phyloP scores from a whole-genome alignment of 2,113 vertebrate species.

The Sitta europaea region DNA sequence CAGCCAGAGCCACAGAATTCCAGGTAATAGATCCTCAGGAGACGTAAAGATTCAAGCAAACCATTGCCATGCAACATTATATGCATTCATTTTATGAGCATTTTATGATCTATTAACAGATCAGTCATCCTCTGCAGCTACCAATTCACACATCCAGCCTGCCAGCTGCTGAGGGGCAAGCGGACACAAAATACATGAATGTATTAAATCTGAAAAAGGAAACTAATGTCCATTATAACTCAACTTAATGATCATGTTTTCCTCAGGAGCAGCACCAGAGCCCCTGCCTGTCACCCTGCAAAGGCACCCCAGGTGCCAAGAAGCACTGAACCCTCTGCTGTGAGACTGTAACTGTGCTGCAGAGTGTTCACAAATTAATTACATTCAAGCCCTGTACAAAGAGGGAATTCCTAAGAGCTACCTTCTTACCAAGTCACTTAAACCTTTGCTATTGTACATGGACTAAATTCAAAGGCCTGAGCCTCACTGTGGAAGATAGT shows the following conservation, averaged over 20 bases:
- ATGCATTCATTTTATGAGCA: constrained; percentile 14
- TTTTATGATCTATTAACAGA: constrained; percentile 32
- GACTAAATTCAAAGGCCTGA: not conserved
- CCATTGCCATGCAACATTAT: not conserved
- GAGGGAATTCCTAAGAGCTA: not conserved
- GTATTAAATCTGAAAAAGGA: constrained; percentile 7
- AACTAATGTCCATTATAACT: not conserved
- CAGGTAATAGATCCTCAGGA: not conserved
- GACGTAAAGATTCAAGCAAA: constrained; percentile 4
- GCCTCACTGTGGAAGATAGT: not conserved
- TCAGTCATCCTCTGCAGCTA: constrained; percentile 13
- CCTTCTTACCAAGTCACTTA: not conserved
- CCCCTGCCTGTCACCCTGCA: not conserved
- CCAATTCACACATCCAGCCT: constrained; percentile 35
- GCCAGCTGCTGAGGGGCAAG: constrained; percentile 1
- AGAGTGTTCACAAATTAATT: not conserved
- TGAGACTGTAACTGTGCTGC: not conserved
- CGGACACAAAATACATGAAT: not conserved
- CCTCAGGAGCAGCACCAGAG: not conserved
- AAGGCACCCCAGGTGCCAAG: not conserved
- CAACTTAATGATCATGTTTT: not conserved
- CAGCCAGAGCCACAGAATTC: not conserved
- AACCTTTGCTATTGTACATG: not conserved
- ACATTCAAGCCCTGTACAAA: not conserved
- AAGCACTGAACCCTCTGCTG: not conserved